Evolutionary conservation across 2,797 vertebrate species (phyloP).

Genomic region (Phataginus tricuspis): DNA sequence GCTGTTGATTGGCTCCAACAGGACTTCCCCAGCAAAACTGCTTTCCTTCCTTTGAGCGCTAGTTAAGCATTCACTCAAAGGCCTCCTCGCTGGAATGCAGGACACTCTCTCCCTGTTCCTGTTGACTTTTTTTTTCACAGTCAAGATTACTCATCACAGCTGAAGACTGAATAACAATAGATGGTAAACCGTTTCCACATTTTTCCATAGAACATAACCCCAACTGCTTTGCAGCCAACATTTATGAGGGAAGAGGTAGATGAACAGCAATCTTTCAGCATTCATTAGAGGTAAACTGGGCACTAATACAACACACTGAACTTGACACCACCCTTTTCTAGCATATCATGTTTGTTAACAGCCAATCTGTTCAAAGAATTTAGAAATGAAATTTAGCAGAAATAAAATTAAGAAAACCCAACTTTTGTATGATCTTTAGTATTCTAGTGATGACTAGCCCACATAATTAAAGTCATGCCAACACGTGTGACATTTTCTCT

Average conservation of each 20-base stretch:
- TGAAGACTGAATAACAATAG: conserved; percentile 70
- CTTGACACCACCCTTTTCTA: neutral
- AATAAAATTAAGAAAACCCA: neutral
- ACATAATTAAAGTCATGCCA: neutral
- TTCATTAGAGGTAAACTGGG: neutral
- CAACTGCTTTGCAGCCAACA: neutral
- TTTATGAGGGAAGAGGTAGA: neutral
- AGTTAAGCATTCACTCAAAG: conserved; percentile 56
- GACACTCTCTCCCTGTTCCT: conserved; percentile 57
- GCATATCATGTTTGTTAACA: neutral
- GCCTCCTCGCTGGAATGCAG: conserved; percentile 58
- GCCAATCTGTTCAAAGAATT: conserved; percentile 27
- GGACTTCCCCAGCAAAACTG: neutral
- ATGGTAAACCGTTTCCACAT: conserved; percentile 56
- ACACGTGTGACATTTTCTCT: neutral
- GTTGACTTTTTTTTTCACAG: conserved; percentile 66
- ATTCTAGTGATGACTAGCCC: neutral
- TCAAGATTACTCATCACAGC: conserved; percentile 74
- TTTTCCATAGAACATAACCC: conserved; percentile 62
- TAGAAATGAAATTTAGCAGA: conserved; percentile 10
- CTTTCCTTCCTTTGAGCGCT: neutral
- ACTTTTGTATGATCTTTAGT: conserved; percentile 6
- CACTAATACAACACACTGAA: neutral
- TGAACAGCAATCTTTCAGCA: neutral
- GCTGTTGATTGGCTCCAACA: neutral